Base-by-base conservation (phyloP, 1,140 invertebrate species). In the Teleopsis dalmanni region DNA sequence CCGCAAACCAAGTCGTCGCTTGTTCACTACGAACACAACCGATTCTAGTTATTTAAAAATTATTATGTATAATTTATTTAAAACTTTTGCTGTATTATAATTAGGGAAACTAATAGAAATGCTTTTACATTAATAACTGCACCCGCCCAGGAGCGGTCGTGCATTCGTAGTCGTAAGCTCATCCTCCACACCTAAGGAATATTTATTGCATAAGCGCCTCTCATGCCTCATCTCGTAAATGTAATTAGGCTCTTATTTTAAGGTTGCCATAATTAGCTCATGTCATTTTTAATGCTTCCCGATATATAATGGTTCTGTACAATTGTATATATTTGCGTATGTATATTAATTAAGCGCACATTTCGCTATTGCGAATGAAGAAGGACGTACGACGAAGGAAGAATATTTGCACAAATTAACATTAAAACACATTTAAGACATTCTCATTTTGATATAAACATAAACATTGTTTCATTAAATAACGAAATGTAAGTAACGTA, bases 211-310 rank as follows among this genome's bases (percentile, higher is more conserved):
- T 40, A 23, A 40, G 19, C 37, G 37, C 10, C 19, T 16, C 9
- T 11, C 37, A 40, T 23, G 19, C 19, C 21, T 40, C 37, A 37
- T 40, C 3, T 40, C 7, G 18, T 40, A 13, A 19, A 43, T 18
- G 3, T 21, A 19, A 31, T 29, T 21, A 31, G 27, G 16, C 27
- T 10, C 31, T 43, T 43, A 14, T 27, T 29, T 43, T 43, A 31
- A 43, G 22, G 41, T 43, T 43, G 41, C 41, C 41, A 43, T 43
- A 43, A n/a, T n/a, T n/a, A n/a, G n/a, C n/a, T n/a, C n/a, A n/a
- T n/a, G n/a, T n/a, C n/a, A n/a, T n/a, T n/a, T n/a, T n/a, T n/a
- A n/a, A n/a, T n/a, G n/a, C n/a, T n/a, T n/a, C n/a, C n/a, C n/a
- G n/a, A n/a, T n/a, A n/a, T n/a, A n/a, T n/a, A n/a, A n/a, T n/a